phyloP scores from a whole-genome alignment of 2,888 invertebrate genomes.

The Nasonia oneida region DNA sequence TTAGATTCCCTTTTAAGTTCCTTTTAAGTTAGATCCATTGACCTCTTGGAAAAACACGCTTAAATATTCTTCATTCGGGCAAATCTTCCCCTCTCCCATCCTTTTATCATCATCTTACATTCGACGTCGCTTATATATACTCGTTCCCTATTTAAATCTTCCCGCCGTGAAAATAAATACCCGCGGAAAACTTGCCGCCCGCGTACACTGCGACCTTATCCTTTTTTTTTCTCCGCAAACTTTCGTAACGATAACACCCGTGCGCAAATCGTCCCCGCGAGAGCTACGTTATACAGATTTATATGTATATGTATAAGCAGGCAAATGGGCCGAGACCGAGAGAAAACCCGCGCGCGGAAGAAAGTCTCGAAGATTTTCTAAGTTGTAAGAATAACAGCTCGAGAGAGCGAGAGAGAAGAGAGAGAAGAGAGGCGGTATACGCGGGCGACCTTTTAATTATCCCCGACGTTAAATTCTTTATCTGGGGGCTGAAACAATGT shows the following conservation, averaged over 20 bases:
- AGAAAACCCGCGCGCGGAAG: not conserved
- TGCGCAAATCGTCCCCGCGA: slow-evolving; percentile 35
- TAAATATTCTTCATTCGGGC: slow-evolving; percentile 39
- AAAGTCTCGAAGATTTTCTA: slow-evolving; percentile 37
- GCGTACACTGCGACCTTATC: not conserved
- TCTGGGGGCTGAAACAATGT: slow-evolving; percentile 83
- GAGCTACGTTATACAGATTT: not conserved
- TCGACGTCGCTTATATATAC: not conserved
- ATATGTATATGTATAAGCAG: not conserved
- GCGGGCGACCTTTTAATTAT: slow-evolving; percentile 80
- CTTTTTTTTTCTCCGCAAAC: slow-evolving; percentile 31
- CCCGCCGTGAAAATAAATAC: slow-evolving; percentile 49
- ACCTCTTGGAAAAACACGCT: slow-evolving; percentile 12
- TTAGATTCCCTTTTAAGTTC: not conserved
- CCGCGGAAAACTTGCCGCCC: slow-evolving; percentile 33
- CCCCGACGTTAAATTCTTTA: slow-evolving; percentile 85
- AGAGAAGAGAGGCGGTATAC: not conserved
- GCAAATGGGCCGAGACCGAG: slow-evolving; percentile 17
- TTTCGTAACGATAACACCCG: slow-evolving; percentile 45
- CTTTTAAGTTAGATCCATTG: not conserved
- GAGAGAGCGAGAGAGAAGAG: not conserved
- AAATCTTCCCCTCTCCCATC: slow-evolving; percentile 17
- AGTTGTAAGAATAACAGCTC: slow-evolving; percentile 52
- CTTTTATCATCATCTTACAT: slow-evolving; percentile 19
- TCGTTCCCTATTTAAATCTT: slow-evolving; percentile 29